phyloP scores from a whole-genome alignment of 2,888 invertebrate species.

The Pharmacophagus antenor region DNA sequence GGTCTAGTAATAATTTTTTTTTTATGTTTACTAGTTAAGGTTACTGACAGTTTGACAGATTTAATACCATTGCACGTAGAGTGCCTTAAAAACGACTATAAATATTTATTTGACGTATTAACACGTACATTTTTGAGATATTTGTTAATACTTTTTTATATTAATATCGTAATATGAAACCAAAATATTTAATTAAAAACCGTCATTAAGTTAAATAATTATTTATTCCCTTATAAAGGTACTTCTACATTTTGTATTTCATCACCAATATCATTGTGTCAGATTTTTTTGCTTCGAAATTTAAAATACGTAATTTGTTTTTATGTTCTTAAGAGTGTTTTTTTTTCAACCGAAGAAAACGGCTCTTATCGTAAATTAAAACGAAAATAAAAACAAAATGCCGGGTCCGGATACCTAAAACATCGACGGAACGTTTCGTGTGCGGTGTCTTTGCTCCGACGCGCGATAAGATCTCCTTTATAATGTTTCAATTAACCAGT shows the following conservation, averaged over 20 bases:
- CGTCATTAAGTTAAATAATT: conserved; percentile 7
- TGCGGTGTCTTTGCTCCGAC: conserved; percentile 61
- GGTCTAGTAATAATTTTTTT: too few species aligned
- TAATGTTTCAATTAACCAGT: conserved; percentile 81
- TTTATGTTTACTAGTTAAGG: too few species aligned
- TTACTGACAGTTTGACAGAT: too few species aligned
- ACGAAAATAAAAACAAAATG: conserved; percentile 43
- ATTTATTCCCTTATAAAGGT: conserved; percentile 10
- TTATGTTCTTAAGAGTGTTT: conserved; percentile 10
- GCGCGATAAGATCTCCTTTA: conserved; percentile 70
- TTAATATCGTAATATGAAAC: too few species aligned
- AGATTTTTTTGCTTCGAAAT: conserved; percentile 8
- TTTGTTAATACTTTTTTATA: too few species aligned
- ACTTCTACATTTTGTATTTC: conserved; percentile 9
- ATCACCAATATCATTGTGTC: conserved; percentile 14
- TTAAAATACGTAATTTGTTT: conserved; percentile 25
- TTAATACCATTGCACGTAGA: too few species aligned
- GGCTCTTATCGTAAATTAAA: conserved; percentile 36
- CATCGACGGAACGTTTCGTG: conserved; percentile 45
- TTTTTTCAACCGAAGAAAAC: conserved; percentile 30
- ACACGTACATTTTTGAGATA: too few species aligned
- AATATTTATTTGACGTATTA: too few species aligned
- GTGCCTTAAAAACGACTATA: too few species aligned
- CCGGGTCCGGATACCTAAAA: conserved; percentile 53
- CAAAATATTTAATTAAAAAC: neutral